These are phyloP conservation scores for Streblospio benedicti DNA, from an alignment of 1,140 invertebrate genomes.

Conservation along the genomic window DNA sequence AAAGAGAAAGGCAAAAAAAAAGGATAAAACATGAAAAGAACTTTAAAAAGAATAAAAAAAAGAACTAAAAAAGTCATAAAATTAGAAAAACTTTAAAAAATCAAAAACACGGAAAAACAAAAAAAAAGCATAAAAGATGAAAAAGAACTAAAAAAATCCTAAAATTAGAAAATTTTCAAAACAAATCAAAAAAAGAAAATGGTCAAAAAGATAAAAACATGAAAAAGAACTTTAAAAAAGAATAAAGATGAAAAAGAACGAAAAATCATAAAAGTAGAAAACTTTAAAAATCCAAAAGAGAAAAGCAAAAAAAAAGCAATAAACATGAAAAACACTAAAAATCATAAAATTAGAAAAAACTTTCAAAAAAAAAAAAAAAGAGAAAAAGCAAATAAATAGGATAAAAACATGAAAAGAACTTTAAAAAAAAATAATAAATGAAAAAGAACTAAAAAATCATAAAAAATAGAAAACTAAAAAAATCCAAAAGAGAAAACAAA, in stretches of 20 bases:
- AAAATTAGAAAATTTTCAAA: background rate
- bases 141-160: background rate
- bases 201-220: background rate
- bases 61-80: background rate
- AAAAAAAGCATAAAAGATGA: background rate
- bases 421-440: background rate
- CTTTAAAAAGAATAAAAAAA: background rate
- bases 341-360: background rate
- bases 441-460: background rate
- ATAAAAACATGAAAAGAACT: background rate
- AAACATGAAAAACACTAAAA: background rate
- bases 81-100: background rate
- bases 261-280: background rate
- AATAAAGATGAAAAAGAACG: slow-evolving; percentile 3
- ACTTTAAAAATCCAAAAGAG: background rate
- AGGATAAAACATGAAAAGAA: background rate
- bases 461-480: background rate
- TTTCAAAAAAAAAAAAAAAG: background rate
- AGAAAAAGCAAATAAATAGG: background rate
- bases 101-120: background rate
- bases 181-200: background rate
- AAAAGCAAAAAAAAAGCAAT: slow-evolving; percentile 1
- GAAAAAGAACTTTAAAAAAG: background rate
- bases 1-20: background rate
- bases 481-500: background rate